Evolutionary conservation across 2,797 vertebrate genomes (phyloP).

Genomic region (Sebastes iracundus): DNA sequence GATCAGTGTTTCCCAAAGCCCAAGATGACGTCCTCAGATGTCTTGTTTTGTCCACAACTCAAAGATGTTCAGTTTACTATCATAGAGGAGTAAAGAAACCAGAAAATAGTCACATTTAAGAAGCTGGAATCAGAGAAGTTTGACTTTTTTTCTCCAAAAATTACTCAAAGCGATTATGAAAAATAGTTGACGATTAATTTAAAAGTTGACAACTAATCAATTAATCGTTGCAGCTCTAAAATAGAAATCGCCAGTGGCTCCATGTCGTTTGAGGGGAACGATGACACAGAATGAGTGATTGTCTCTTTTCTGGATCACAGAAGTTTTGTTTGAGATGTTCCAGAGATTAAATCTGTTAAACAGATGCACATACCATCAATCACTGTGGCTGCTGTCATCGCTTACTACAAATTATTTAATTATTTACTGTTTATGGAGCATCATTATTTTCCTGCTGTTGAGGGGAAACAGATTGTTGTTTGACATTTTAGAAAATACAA

Average conservation of each 20-base stretch:
- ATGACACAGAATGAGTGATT: neutral
- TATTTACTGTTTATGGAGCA: neutral
- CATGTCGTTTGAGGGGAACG: neutral
- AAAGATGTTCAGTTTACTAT: too few species aligned
- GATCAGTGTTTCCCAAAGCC: too few species aligned
- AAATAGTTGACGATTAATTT: neutral
- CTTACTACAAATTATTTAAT: neutral
- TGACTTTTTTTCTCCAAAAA: too few species aligned
- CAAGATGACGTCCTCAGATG: too few species aligned
- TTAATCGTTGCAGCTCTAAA: too few species aligned
- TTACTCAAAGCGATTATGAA: neutral
- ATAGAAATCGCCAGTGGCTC: neutral
- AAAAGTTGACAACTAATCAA: neutral
- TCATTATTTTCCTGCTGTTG: neutral
- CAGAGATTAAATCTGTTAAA: neutral
- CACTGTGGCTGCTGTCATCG: neutral
- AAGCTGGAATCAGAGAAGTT: too few species aligned
- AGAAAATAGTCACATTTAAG: too few species aligned
- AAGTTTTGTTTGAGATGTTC: neutral
- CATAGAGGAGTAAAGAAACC: too few species aligned
- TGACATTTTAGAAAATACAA: neutral
- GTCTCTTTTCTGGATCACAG: neutral
- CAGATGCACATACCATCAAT: constrained; percentile 9
- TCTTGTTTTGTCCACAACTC: too few species aligned
- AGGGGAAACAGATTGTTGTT: neutral